Percentiles rank a stretch among this genome's conserved stretches.
These are phyloP conservation scores for Drosophila pachea DNA, from an alignment of 1,140 invertebrate species.

Conservation along the genomic window DNA sequence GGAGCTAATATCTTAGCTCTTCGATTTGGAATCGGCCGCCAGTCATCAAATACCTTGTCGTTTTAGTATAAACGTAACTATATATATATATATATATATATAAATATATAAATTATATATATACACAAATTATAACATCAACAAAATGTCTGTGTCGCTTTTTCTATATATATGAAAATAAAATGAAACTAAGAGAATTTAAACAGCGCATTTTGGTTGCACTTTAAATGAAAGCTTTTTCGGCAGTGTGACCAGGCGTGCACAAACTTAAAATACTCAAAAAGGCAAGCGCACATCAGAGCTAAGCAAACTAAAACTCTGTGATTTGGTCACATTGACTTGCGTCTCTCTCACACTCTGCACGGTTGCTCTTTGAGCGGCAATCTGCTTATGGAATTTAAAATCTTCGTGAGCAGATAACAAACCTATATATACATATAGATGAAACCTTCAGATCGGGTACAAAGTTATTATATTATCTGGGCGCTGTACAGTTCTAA, in stretches of 20 bases:
- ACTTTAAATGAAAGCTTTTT: neutral
- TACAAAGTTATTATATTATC: neutral
- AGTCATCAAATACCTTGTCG: constrained; percentile 33
- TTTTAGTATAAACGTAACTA: constrained; percentile 24
- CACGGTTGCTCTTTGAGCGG: neutral
- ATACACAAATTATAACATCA: constrained; percentile 32
- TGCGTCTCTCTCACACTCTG: neutral
- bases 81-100: constrained; percentile 37
- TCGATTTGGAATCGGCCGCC: constrained; percentile 29
- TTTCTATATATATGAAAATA: constrained; percentile 63
- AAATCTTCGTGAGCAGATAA: neutral
- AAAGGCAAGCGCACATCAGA: neutral
- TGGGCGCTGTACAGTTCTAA: too few relatives aligned
- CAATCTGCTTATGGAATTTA: neutral
- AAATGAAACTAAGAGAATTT: constrained; percentile 38
- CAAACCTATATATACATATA: neutral
- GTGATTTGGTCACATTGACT: neutral
- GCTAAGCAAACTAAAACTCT: neutral
- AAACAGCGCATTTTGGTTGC: neutral
- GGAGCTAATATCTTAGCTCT: constrained; percentile 23
- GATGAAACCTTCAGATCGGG: neutral
- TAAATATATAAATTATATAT: constrained; percentile 32
- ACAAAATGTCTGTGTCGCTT: constrained; percentile 62
- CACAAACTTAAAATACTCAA: neutral
- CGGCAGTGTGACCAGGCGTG: neutral